These are phyloP conservation scores for Cathartes aura DNA, from an alignment of 2,113 vertebrate species.

Conservation along the genomic window DNA sequence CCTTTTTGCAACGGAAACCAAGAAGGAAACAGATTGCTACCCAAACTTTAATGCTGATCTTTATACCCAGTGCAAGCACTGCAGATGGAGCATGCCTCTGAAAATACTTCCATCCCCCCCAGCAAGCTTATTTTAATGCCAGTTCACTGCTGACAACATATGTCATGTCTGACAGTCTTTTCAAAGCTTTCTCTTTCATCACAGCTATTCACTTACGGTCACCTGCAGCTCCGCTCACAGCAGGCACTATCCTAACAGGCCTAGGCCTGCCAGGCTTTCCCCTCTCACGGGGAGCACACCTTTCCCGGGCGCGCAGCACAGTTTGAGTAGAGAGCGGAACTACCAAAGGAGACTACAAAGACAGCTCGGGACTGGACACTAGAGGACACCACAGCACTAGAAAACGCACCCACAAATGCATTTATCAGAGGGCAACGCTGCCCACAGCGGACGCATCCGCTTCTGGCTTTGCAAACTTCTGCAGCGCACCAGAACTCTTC, in stretches of 20 bases:
- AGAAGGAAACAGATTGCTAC: not conserved
- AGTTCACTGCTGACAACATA: not conserved
- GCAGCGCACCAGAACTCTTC: not conserved
- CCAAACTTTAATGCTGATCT: not conserved
- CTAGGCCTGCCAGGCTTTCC: not conserved
- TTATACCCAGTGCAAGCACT: not conserved
- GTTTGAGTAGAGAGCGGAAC: fast-evolving
- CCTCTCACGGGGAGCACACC: not conserved
- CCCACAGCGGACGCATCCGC: fast-evolving
- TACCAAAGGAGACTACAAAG: not conserved
- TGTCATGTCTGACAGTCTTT: not conserved
- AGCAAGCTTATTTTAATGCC: not conserved
- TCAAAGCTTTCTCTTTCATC: not conserved
- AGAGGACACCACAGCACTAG: slow-evolving; percentile 57
- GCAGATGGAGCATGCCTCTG: not conserved
- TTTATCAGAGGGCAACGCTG: not conserved
- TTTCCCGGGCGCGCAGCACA: fast-evolving
- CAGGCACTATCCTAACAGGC: not conserved
- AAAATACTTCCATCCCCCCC: not conserved
- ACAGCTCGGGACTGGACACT: slow-evolving; percentile 11
- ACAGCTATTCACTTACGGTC: not conserved
- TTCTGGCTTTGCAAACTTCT: not conserved
- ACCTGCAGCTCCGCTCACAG: not conserved
- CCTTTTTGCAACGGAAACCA: not conserved
- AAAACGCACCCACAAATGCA: not conserved